Evolutionary conservation across 1,140 invertebrate species (phyloP).

Genomic region (Macrotrachela quadricornifera): DNA sequence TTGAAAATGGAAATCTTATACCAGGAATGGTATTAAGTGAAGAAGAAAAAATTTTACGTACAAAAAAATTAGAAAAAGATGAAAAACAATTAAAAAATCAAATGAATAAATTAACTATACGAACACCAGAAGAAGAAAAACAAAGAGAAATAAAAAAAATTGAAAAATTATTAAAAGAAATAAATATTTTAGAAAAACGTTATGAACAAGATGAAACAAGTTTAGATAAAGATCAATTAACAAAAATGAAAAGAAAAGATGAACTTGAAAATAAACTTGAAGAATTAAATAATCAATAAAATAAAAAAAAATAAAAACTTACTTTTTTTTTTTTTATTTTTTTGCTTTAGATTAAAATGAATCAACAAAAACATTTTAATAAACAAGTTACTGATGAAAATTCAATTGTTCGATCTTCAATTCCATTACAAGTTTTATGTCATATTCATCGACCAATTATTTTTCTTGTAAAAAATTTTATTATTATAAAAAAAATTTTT

Average conservation of each 20-base stretch:
- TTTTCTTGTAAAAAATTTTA: no score
- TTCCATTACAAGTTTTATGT: no score
- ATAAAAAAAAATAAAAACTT: no score
- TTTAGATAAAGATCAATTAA: slow-evolving; percentile 55
- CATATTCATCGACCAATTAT: no score
- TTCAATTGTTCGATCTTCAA: no score
- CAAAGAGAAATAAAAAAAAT: slow-evolving; percentile 46
- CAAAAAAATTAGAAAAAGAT: slow-evolving; percentile 16
- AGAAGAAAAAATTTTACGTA: slow-evolving; percentile 26
- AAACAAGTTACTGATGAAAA: no score
- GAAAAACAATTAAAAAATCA: not conserved
- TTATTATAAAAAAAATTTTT: no score
- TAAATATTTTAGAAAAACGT: slow-evolving; percentile 58
- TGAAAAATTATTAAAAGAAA: slow-evolving; percentile 67
- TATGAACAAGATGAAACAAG: slow-evolving; percentile 51
- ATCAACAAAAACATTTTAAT: no score
- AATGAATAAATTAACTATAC: slow-evolving; percentile 5
- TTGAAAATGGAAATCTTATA: slow-evolving; percentile 11
- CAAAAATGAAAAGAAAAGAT: slow-evolving; percentile 56
- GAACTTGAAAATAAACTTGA: slow-evolving; percentile 50
- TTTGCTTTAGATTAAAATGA: no score
- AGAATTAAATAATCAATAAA: slow-evolving; percentile 34
- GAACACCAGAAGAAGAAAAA: slow-evolving; percentile 11
- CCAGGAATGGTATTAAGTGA: slow-evolving; percentile 14
- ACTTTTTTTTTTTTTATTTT: no score